A percentile compares a stretch with the other conserved stretches of the same genome.
These are phyloP conservation scores for Ctenodactylus gundi DNA, from an alignment of 2,113 vertebrate species.

Conservation along the genomic window DNA sequence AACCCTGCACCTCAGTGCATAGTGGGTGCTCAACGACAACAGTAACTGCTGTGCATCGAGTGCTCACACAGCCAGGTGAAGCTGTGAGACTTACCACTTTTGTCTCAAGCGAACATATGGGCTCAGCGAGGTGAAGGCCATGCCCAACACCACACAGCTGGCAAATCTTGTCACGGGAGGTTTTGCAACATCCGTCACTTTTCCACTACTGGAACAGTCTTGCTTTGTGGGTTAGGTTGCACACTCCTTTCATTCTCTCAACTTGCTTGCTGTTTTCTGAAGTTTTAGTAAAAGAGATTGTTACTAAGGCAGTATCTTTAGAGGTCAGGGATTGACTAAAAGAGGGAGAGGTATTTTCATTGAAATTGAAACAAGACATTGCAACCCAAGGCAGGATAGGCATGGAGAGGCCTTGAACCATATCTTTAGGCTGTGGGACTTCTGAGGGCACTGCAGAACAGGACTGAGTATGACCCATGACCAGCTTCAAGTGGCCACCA, in stretches of 20 bases:
- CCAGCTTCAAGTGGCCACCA: neutral
- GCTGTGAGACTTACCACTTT: neutral
- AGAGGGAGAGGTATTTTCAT: neutral
- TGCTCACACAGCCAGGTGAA: neutral
- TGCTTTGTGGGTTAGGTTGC: neutral
- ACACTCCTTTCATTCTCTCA: neutral
- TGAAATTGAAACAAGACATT: neutral
- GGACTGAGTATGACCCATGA: neutral
- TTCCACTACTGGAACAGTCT: neutral
- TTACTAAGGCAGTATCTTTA: neutral
- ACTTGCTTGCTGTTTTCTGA: neutral
- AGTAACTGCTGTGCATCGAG: neutral
- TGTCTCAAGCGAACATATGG: neutral
- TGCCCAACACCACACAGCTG: neutral
- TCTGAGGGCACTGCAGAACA: neutral
- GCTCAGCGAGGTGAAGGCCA: neutral
- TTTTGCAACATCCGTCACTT: neutral
- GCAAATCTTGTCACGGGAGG: neutral
- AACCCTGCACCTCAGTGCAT: neutral
- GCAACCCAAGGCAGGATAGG: neutral
- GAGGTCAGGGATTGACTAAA: neutral
- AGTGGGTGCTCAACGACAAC: neutral
- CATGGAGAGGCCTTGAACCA: neutral
- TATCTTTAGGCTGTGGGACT: neutral
- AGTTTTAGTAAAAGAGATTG: neutral